Base-by-base conservation (phyloP, 1,140 invertebrate species). In the Cherax quadricarinatus region DNA sequence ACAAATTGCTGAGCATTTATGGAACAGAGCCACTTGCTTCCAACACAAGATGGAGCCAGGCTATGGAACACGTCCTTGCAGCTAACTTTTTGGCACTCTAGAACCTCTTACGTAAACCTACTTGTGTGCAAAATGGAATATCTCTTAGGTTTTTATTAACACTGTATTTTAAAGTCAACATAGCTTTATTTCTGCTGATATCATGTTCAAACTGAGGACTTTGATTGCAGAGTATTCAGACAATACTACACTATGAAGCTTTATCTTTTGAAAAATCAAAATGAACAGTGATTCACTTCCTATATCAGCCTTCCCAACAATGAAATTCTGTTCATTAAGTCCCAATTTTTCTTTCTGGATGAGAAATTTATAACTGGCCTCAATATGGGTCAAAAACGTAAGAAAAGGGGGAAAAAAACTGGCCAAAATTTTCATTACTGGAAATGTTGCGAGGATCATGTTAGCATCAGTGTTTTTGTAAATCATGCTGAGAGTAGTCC, bases 1-100 rank as follows among this genome's bases (percentile, higher is more conserved):
- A 83, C 81, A 83, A 83, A 60, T 51, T 60, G 81, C 51, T 60
- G 81, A 83, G 81, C 51, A 60, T 57, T 57, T 83, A 83, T 30
- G 51, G 81, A 83, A 83, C 81, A 83, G 57, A 83, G 81, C 57
- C 81, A 60, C 57, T 51, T 53, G 30, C 80, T 60, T 60, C 81
- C 51, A 49, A 53, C 41, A 83, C 9, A 83, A 53, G 57, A n/a
- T 60, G 51, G 81, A 18, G 18, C 30, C n/a, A 83, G 51, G 51
- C 81, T 57, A 14, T 81, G 6, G 16, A 30, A 16, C 16, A 14
- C 57, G 81, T 60, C 81, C 81, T 83, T 60, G 57, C 16, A 48
- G 21, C 51, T 83, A 83, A 57, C 51, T 41, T 57, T 83, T 83
- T 83, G 81, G 81, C 81, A 83, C 81, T 83, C 81, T 60, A 82